Base-by-base conservation (phyloP, 2,113 vertebrate species). In the Columba livia region DNA sequence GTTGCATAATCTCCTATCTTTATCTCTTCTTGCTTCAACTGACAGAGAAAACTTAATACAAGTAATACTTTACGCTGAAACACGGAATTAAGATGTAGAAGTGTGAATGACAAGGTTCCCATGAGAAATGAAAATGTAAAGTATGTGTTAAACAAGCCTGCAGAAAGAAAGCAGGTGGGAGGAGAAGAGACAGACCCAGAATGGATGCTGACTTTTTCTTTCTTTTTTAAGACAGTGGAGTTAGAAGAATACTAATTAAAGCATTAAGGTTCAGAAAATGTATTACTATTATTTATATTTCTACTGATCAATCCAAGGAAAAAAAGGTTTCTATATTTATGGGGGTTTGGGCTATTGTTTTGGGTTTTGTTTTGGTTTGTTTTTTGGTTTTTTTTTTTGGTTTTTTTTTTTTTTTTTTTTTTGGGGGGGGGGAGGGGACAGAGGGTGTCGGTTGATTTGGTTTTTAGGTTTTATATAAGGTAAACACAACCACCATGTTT, bases 11-110 rank as follows among this genome's bases (percentile, higher is more conserved):
- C 89, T 95, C 31, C 62, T 80, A 69, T 84, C 93, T 80, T 92
- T 71, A 90, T 42, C 44, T 56, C 19, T 60, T 90, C 72, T 81
- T 67, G 48, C 85, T 93, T 61, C 42, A 95, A 91, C 53, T 92
- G 92, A 89, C 75, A 90, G 81, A 88, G 42, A 79, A 94, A 80
- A 94, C 72, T 74, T 91, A 92, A 92, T 71, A 72, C 28, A 90
- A 93, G 56, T 86, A 85, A 88, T 92, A 86, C 48, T 83, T 90
- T 56, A 80, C 40, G 61, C 85, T 72, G 77, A 88, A 96, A 93
- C 85, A 96, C n/a, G 53, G 92, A 94, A 95, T 95, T 92, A 97
- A 93, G 92, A 97, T 86, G 85, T 81, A 93, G 67, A 90, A 95
- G 57, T 53, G 44, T 92, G 77, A 81, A 77, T 0, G 3, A 95